Conservation (phyloP, 37 sponge, comb jelly and placozoan genomes). For the Tethya wilhelma region DNA sequence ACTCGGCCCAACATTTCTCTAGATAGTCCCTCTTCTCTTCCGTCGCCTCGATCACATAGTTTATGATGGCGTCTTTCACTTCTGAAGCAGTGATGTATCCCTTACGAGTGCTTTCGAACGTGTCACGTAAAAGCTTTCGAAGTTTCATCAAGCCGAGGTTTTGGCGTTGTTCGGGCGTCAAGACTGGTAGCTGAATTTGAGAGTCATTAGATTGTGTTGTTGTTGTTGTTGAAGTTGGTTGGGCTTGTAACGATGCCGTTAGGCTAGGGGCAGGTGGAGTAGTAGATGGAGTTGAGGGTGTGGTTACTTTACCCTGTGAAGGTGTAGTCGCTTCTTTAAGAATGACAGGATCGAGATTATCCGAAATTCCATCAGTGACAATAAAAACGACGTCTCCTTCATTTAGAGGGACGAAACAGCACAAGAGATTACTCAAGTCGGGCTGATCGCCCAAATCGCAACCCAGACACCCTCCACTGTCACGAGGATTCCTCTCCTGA, state of each 20-base stretch:
- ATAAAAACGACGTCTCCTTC: slow-evolving; percentile 71
- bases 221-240: neutral
- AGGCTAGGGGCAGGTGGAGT: neutral
- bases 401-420: slow-evolving; percentile 60
- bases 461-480: slow-evolving; percentile 80
- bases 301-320: neutral
- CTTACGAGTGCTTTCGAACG: neutral
- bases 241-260: neutral
- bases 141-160: slow-evolving; percentile 9
- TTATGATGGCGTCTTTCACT: slow-evolving; percentile 46
- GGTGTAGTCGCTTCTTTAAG: slow-evolving; percentile 34
- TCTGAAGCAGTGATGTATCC: slow-evolving; percentile 12
- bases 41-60: slow-evolving; percentile 45
- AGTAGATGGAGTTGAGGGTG: neutral
- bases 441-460: slow-evolving; percentile 71
- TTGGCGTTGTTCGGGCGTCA: slow-evolving; percentile 54
- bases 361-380: slow-evolving; percentile 69
- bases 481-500: slow-evolving; percentile 62
- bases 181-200: slow-evolving; percentile 9
- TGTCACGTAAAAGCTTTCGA: slow-evolving; percentile 20
- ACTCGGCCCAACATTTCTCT: slow-evolving; percentile 42
- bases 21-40: slow-evolving; percentile 67
- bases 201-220: neutral
- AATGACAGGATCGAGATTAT: slow-evolving; percentile 83
- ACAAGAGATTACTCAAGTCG: slow-evolving; percentile 72